Evolutionary conservation across 2,888 invertebrate genomes (phyloP), one percentile per base, ranked within the genome.

Genomic region (Leucozona laternaria): DNA sequence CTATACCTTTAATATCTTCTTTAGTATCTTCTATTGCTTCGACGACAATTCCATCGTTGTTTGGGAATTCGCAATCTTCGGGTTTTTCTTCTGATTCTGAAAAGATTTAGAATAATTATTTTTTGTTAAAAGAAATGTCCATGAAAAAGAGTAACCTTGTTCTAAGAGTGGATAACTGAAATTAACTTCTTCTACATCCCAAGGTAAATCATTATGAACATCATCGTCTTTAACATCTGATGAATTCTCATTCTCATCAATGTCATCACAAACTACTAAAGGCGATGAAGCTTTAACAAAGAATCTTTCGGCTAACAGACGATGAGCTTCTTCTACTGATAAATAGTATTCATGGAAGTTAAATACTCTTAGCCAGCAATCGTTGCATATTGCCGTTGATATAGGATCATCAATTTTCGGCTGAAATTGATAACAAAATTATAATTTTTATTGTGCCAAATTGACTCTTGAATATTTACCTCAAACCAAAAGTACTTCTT

Each of bases 401-500:
- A 92, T 91, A 8, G 88, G 88, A 88, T 92, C 91, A 79, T 90
- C 89, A 11, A 90, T 88, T 87, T 89, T 82, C 0, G 91, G 90
- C 92, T 92, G 37, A 0, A 64, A 70, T 48, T 43, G 60, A 43
- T 20, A 58, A 6, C 71, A 20, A 68, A 48, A 43, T 17, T 5
- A 11, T 5, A 20, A 6, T 50, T 50, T 50, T 22, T 20, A 25
- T 22, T 22, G 13, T 50, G 1, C 22, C 15, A 50, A 50, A 0
- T 22, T 2, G 22, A 4, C 4, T 22, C 6, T 34, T 17, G 15
- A 58, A 22, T 48, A 34, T 20, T 34, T 89, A 92, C 92, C 90
- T 92, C 90, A 79, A 92, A 92, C 92, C 92, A 92, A 88, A 92
- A 92, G 81, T 92, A 90, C 87, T 92, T 91, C 43, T 89, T 88